Percentiles rank a stretch among this genome's conserved stretches.
phyloP scores from a whole-genome alignment of 2,113 vertebrate genomes.

The Pycnonotus jocosus region DNA sequence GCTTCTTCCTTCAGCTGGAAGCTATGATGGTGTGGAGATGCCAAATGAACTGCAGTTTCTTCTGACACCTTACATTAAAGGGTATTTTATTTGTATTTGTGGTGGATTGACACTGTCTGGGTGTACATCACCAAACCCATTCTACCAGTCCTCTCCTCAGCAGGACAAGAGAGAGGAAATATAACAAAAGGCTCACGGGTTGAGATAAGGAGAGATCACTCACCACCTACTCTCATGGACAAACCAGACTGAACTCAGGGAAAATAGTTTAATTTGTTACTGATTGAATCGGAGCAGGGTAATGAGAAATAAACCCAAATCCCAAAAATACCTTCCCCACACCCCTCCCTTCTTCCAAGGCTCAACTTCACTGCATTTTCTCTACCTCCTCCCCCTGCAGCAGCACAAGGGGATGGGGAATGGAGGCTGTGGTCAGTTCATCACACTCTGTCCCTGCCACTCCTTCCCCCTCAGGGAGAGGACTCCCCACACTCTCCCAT shows the following conservation, averaged over 20 bases:
- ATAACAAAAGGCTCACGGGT: not conserved
- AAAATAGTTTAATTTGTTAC: not conserved
- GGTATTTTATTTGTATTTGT: not conserved
- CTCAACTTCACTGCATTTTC: not conserved
- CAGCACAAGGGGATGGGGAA: not conserved
- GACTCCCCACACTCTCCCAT: not conserved
- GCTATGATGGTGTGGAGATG: not conserved
- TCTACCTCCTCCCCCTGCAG: not conserved
- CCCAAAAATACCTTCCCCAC: not conserved
- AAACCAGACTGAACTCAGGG: not conserved
- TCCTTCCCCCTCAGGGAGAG: not conserved
- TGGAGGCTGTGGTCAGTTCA: not conserved
- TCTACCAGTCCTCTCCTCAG: not conserved
- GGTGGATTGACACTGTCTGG: not conserved
- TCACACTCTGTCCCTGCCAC: not conserved
- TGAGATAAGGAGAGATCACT: not conserved
- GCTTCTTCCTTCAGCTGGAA: not conserved
- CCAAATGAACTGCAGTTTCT: not conserved
- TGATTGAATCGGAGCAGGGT: not conserved
- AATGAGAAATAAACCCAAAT: not conserved
- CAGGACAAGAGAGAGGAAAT: not conserved
- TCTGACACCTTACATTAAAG: not conserved
- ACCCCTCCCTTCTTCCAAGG: not conserved
- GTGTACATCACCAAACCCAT: not conserved
- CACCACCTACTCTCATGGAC: accelerated